Conservation (phyloP, 2,888 invertebrate species). For the Rotaria magnacalcarata region DNA sequence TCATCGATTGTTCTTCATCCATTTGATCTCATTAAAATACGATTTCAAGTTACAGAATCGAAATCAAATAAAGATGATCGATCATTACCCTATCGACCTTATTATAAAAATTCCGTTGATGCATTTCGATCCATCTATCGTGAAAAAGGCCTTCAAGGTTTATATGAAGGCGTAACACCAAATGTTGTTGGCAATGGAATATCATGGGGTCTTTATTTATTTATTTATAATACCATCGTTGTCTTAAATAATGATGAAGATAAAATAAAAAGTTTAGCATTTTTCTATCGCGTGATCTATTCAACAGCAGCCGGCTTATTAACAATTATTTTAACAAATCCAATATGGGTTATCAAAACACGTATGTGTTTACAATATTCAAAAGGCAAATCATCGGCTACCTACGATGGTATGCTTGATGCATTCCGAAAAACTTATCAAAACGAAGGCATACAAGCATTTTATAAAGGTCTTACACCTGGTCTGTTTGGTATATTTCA, state of each 20-base stretch:
- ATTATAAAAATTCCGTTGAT: constrained; percentile 67
- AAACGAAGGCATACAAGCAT: constrained; percentile 81
- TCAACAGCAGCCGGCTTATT: constrained; percentile 66
- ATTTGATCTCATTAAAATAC: constrained; percentile 90
- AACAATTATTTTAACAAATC: constrained; percentile 86
- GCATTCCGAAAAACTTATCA: constrained; percentile 81
- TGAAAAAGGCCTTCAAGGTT: constrained; percentile 77
- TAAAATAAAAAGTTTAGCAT: constrained; percentile 32
- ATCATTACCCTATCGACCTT: constrained; percentile 70
- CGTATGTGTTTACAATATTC: constrained; percentile 88
- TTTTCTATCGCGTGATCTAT: constrained; percentile 39
- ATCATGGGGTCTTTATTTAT: constrained; percentile 96
- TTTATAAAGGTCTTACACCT: constrained; percentile 90
- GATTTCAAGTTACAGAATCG: constrained; percentile 77
- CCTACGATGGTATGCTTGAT: constrained; percentile 84
- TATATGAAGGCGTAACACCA: constrained; percentile 92
- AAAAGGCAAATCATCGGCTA: constrained; percentile 58
- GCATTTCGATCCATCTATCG: constrained; percentile 67
- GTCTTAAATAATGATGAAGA: constrained; percentile 25
- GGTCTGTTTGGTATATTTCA: constrained; percentile 96
- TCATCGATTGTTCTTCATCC: constrained; percentile 91
- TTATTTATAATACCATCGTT: constrained; percentile 72
- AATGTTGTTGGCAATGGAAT: constrained; percentile 93
- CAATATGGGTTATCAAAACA: constrained; percentile 98
- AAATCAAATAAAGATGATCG: constrained; percentile 38